Conservation (phyloP, 1,140 invertebrate genomes). For the Lasioglossum albipes region DNA sequence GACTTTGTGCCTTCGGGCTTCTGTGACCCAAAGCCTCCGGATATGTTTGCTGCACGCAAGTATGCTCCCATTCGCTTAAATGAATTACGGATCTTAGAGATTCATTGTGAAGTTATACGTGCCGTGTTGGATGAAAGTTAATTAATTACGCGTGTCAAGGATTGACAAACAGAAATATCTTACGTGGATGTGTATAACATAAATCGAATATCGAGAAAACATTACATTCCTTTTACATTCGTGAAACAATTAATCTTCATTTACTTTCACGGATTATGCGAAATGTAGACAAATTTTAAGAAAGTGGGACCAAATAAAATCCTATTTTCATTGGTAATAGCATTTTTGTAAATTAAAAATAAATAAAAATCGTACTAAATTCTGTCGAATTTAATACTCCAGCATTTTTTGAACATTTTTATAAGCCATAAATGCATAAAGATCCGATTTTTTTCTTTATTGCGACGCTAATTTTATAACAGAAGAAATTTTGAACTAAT, state of each 20-base stretch:
- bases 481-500: too few species aligned
- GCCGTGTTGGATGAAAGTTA: background rate
- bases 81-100: constrained; percentile 10
- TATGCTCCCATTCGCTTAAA: constrained; percentile 19
- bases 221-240: background rate
- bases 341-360: too few species aligned
- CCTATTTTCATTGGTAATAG: too few species aligned
- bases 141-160: constrained; percentile 8
- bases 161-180: background rate
- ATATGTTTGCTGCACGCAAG: constrained; percentile 32
- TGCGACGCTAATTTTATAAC: too few species aligned
- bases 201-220: too few species aligned
- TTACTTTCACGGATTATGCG: background rate
- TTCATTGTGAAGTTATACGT: background rate
- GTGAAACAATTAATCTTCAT: background rate
- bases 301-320: too few species aligned
- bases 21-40: constrained; percentile 73
- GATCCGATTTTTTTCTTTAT: too few species aligned
- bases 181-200: background rate
- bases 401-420: too few species aligned
- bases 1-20: constrained; percentile 63
- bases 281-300: too few species aligned
- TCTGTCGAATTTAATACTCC: too few species aligned
- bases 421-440: too few species aligned
- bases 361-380: too few species aligned